Conservation (phyloP, 2,113 vertebrate genomes). For the Perca flavescens region DNA sequence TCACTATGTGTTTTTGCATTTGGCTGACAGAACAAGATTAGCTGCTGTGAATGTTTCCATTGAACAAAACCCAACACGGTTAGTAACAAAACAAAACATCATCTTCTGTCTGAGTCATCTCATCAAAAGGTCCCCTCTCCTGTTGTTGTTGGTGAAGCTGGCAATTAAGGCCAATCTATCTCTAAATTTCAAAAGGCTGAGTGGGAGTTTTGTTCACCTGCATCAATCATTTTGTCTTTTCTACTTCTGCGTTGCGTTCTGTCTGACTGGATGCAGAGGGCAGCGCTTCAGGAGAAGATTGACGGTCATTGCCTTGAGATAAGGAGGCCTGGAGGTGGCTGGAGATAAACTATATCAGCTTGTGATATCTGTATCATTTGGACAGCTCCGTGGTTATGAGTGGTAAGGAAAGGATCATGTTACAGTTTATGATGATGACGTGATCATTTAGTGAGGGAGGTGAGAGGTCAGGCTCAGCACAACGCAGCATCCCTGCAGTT, state of each 20-base stretch:
- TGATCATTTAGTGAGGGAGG: background rate
- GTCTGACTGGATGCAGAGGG: slow-evolving; percentile 16
- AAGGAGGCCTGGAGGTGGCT: slow-evolving; percentile 9
- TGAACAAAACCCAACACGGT: background rate
- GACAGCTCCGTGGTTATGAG: slow-evolving; percentile 43
- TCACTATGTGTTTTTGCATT: slow-evolving; percentile 8
- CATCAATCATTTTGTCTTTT: background rate
- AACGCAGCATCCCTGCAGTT: no score
- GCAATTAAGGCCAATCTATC: slow-evolving; percentile 26
- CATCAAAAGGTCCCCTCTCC: slow-evolving; percentile 29
- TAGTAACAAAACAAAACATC: background rate
- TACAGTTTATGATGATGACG: background rate
- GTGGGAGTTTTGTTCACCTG: background rate
- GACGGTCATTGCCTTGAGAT: slow-evolving; percentile 52
- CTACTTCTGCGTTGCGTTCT: background rate
- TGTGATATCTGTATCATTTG: slow-evolving; percentile 8
- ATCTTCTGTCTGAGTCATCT: slow-evolving; percentile 1
- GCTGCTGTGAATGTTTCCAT: background rate
- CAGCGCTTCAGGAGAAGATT: no score
- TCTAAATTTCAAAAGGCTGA: slow-evolving; percentile 7
- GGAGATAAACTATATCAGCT: slow-evolving; percentile 28
- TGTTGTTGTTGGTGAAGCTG: slow-evolving; percentile 5
- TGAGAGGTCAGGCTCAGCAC: background rate
- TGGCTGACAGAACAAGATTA: slow-evolving; percentile 14
- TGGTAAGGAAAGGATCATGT: slow-evolving; percentile 15